These are phyloP conservation scores for Ormia ochracea DNA, from an alignment of 2,888 invertebrate genomes.

Conservation along the genomic window DNA sequence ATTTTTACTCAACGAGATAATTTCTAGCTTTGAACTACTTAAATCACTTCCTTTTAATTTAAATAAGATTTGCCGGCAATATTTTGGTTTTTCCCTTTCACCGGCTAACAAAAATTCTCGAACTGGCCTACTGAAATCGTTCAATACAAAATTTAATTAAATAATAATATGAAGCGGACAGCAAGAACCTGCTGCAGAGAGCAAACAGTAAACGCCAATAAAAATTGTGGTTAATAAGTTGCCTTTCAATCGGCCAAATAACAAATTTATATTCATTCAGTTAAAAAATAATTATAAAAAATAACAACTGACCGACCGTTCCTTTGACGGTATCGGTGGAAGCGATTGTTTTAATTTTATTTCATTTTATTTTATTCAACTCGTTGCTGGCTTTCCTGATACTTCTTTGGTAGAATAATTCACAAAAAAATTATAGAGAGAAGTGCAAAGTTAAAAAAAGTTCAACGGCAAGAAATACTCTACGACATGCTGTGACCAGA, in stretches of 20 bases:
- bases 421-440: conserved; percentile 4
- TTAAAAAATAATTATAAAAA: conserved; percentile 14
- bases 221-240: conserved; percentile 53
- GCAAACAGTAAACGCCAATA: not conserved
- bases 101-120: not conserved
- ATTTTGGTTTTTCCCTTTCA: not conserved
- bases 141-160: conserved; percentile 17
- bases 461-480: conserved; percentile 6
- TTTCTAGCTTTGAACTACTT: no score
- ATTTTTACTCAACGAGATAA: no score
- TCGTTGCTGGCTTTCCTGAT: conserved; percentile 5
- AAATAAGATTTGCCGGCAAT: no score
- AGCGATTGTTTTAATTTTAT: conserved; percentile 15
- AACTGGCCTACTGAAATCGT: conserved; percentile 11
- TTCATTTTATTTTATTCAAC: not conserved
- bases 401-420: conserved; percentile 36
- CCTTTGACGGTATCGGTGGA: conserved; percentile 48
- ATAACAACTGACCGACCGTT: conserved; percentile 13
- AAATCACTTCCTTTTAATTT: no score
- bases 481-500: conserved; percentile 68
- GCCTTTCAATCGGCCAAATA: conserved; percentile 54
- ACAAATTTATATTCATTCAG: conserved; percentile 59
- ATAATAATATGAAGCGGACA: not conserved
- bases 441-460: conserved; percentile 9
- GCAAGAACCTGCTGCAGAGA: conserved; percentile 27